Conservation (phyloP, 2,113 vertebrate genomes). For the Rattus norvegicus region DNA sequence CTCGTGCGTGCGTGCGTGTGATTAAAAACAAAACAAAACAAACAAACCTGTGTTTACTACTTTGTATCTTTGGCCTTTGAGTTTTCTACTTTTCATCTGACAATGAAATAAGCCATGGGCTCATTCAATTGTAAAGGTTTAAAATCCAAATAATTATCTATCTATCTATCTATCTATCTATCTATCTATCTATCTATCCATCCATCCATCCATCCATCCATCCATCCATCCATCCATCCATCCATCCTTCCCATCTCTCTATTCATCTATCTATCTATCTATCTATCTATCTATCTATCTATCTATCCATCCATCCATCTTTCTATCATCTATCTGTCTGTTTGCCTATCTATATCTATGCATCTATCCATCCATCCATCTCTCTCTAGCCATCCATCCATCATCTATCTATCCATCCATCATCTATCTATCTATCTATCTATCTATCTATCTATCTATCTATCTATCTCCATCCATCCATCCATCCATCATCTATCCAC, state of each 20-base stretch:
- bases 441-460: no score
- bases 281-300: no score
- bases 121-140: neutral
- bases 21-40: no score
- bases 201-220: no score
- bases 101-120: neutral
- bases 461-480: no score
- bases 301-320: no score
- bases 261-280: neutral
- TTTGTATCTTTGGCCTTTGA: neutral
- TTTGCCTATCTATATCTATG: no score
- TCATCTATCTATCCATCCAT: neutral
- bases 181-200: no score
- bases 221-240: neutral
- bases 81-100: neutral
- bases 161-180: neutral
- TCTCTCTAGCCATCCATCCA: no score
- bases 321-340: neutral
- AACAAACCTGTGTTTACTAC: neutral
- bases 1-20: neutral
- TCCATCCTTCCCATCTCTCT: no score
- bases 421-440: neutral
- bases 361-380: no score
- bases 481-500: neutral
- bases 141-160: neutral